Base-by-base conservation (phyloP, 1,140 invertebrate genomes). In the Polyergus mexicanus region DNA sequence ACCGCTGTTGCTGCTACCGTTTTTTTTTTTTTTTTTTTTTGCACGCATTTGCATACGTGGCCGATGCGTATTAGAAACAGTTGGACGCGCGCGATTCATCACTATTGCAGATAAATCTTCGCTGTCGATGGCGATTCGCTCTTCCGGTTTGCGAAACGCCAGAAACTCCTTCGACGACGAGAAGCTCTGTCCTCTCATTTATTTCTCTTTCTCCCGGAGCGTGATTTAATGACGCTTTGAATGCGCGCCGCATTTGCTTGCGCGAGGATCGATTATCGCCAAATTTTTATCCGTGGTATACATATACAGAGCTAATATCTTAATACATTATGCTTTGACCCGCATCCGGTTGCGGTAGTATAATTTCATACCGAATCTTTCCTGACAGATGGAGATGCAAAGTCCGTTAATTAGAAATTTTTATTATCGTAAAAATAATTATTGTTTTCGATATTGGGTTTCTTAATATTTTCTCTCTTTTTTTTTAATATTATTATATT, bases 51-150 rank as follows among this genome's bases (percentile, higher is more conserved):
- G 56, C 78, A 83, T 83, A 83, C 78, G 54, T 25, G 54, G 54
- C 78, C 44, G 16, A 35, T 16, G 28, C 35, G 78, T 68, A 38
- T 74, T 69, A 72, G 54, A 83, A 47, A 54, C 68, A 22, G 54
- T 74, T 74, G 54, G 78, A 83, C 68, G 62, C 62, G 8, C 86
- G 63, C 44, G 51, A 47, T 47, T 51, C 13, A 0, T 13, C 4
- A 16, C 13, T 41, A 44, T 62, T 19, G 47, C n/a, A 68, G 69
- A 89, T 88, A 77, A 81, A 86, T 89, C 88, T 75, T 22, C 10
- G 38, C 60, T 75, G 56, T 22, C 68, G 54, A 75, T 32, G 69
- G 63, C 62, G 71, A 84, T 54, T 74, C 13, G 84, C 13, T 72
- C 54, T 75, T 65, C 58, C 63, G 25, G 63, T 22, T 74, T 56